Evolutionary conservation across 2,888 invertebrate species (phyloP).

Genomic region (Papilio elwesi): DNA sequence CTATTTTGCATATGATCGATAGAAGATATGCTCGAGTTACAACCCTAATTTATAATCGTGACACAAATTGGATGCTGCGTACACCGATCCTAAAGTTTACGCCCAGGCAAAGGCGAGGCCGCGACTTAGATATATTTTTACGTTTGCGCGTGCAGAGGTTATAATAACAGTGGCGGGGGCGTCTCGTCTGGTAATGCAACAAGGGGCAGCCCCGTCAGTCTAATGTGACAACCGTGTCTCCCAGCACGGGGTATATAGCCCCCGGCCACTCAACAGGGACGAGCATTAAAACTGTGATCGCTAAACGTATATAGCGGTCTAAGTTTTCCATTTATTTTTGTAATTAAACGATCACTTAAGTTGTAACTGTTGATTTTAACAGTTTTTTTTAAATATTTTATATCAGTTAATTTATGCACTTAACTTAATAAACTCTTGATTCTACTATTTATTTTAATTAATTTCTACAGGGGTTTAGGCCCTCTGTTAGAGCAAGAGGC

Average conservation of each 20-base stretch:
- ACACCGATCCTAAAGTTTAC: constrained; percentile 26
- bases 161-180: constrained; percentile 41
- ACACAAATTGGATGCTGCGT: constrained; percentile 35
- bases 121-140: constrained; percentile 28
- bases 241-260: constrained; percentile 68
- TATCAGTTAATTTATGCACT: background rate
- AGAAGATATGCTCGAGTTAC: constrained; percentile 30
- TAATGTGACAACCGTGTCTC: constrained; percentile 70
- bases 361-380: constrained; percentile 10
- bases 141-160: constrained; percentile 34
- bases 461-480: too few relatives aligned
- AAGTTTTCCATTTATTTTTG: constrained; percentile 34
- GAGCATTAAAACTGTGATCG: constrained; percentile 66
- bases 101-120: constrained; percentile 4
- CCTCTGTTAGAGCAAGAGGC: too few relatives aligned
- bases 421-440: background rate
- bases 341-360: constrained; percentile 32
- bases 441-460: too few relatives aligned
- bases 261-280: constrained; percentile 72
- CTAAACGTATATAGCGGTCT: constrained; percentile 43
- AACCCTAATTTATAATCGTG: constrained; percentile 39
- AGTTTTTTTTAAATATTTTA: constrained; percentile 26
- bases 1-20: constrained; percentile 41
- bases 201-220: constrained; percentile 58
- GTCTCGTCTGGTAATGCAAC: constrained; percentile 61